Conservation (phyloP, 2,888 invertebrate species). For the Andrena bucephala region DNA sequence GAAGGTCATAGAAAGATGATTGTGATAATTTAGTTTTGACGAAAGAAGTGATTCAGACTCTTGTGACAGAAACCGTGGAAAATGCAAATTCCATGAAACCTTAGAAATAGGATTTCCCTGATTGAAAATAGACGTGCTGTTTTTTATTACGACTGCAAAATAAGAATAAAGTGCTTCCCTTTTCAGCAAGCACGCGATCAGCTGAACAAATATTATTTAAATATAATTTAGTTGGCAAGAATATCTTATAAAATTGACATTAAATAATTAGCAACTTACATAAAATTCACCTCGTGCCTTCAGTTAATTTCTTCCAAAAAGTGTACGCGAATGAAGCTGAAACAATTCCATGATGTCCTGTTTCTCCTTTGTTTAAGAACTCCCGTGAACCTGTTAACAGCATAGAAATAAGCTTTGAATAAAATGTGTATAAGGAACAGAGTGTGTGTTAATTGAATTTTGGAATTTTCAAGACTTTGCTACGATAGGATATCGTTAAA, state of each 20-base stretch:
- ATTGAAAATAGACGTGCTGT: slow-evolving; percentile 15
- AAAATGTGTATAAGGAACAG: no score
- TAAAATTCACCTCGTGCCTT: no score
- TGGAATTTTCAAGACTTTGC: no score
- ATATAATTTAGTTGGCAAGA: neutral
- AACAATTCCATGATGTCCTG: no score
- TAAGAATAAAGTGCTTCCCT: slow-evolving; percentile 29
- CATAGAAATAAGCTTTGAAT: no score
- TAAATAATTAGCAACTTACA: neutral
- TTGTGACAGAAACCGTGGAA: slow-evolving; percentile 14
- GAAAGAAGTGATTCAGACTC: slow-evolving; percentile 28
- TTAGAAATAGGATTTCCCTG: slow-evolving; percentile 30
- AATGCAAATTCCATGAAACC: slow-evolving; percentile 47
- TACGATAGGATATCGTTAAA: no score
- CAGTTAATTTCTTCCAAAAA: no score
- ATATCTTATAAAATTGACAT: neutral
- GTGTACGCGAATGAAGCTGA: no score
- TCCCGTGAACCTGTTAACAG: no score
- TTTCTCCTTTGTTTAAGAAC: no score
- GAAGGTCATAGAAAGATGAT: neutral
- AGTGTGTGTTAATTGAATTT: no score
- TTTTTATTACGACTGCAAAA: slow-evolving; percentile 36
- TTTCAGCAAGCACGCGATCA: neutral
- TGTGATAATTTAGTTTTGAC: slow-evolving; percentile 26
- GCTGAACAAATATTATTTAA: slow-evolving; percentile 10